These are phyloP conservation scores for Congeria kusceri DNA, from an alignment of 2,888 invertebrate genomes.

Conservation along the genomic window DNA sequence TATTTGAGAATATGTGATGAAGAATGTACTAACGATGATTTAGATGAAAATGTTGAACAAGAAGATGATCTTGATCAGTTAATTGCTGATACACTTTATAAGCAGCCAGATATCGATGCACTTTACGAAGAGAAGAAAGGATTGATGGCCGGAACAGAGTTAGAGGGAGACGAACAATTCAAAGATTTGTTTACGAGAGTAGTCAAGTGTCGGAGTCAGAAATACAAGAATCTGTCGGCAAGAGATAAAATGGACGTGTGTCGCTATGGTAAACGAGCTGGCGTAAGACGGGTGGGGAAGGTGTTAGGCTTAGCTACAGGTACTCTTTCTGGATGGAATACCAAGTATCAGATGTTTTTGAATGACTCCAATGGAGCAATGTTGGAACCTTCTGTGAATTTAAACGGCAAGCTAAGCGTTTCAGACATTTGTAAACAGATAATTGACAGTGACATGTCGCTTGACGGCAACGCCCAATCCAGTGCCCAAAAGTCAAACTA, in stretches of 20 bases:
- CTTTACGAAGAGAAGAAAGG: constrained; percentile 54
- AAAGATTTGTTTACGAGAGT: constrained; percentile 54
- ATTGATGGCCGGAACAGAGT: constrained; percentile 31
- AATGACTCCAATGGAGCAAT: constrained; percentile 18
- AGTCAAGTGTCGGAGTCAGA: constrained; percentile 41
- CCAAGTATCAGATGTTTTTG: constrained; percentile 50
- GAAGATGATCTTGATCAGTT: constrained; percentile 37
- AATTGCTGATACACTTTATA: constrained; percentile 47
- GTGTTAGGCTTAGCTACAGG: constrained; percentile 62
- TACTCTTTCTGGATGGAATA: constrained; percentile 61
- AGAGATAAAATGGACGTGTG: constrained; percentile 62
- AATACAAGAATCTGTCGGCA: constrained; percentile 56
- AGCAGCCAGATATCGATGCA: constrained; percentile 46
- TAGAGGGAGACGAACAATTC: constrained; percentile 52
- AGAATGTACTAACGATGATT: background rate
- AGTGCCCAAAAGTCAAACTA: constrained; percentile 1
- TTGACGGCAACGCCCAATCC: background rate
- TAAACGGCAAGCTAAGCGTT: background rate
- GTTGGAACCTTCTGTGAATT: background rate
- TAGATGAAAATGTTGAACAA: background rate
- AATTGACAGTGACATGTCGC: background rate
- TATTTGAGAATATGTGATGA: background rate
- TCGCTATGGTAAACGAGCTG: constrained; percentile 52
- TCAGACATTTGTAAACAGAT: too few species aligned
- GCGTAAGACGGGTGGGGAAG: constrained; percentile 58